Base-by-base conservation (phyloP, 2,888 invertebrate species). In the Andrena praecox region DNA sequence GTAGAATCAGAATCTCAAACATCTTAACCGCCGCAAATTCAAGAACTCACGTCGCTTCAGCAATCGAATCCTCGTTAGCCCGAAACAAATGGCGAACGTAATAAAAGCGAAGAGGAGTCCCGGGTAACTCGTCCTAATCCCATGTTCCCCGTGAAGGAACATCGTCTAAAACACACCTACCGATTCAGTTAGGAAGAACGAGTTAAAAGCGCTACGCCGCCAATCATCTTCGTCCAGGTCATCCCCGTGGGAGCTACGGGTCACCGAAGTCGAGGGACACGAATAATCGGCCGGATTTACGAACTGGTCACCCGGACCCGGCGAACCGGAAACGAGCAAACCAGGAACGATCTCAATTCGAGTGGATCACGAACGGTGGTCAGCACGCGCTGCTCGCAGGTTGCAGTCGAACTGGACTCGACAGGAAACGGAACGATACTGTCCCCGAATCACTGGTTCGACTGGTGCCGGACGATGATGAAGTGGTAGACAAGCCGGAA, bases 171-270 rank as follows among this genome's bases (percentile, higher is more conserved):
- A 87, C 86, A 77, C 73, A 70, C 59, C 31, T 35, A 7, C 59
- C 74, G 88, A 88, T 87, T 50, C 84, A 84, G 84, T 88, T 87
- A 81, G 68, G 42, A 75, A 70, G 79, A 82, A 56, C 76, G 82
- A 88, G 71, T 81, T 84, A 68, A 77, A 76, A 80, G 74, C 71
- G 59, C 24, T 50, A 24, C 42, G 33, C 27, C 66, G 84, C 54
- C 56, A 67, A 69, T 85, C 84, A 89, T 85, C 73, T 35, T 59
- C 73, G 62, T n/a, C 85, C 87, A 89, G 93, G 91, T 93, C 91
- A 90, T 84, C 87, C 88, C 89, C 92, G 92, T 91, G 91, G 90
- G 92, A 92, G 86, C 90, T 66, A 77, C 85, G 91, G 92, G 92
- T 92, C 92, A 92, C 81, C 86, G 86, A 83, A 90, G 89, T 90